Evolutionary conservation across 2,113 vertebrate genomes (phyloP).

Genomic region (Platycercus adscitus): DNA sequence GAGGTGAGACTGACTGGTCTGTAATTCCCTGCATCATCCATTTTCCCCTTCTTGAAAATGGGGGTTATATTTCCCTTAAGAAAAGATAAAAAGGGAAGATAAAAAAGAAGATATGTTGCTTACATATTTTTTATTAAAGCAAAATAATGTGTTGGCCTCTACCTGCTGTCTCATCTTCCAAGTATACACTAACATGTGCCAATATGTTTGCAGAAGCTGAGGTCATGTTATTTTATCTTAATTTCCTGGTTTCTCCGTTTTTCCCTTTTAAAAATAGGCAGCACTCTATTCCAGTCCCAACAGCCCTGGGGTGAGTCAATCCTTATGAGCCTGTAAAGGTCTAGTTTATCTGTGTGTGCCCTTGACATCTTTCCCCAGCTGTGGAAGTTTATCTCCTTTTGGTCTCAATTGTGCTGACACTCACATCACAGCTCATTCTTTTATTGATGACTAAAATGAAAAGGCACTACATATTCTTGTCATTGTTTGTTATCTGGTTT

Average conservation of each 20-base stretch:
- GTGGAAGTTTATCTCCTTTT: background rate
- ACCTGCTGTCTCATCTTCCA: background rate
- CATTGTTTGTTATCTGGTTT: background rate
- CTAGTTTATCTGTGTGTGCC: background rate
- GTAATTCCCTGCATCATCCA: no score
- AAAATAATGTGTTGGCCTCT: background rate
- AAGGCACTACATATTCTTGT: background rate
- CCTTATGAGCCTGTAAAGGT: background rate
- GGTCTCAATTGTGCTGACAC: rapidly evolving
- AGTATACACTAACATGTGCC: background rate
- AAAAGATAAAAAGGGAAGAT: no score
- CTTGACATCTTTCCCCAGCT: background rate
- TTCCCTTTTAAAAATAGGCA: background rate
- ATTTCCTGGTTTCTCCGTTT: background rate
- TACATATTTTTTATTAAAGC: background rate
- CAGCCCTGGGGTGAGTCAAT: background rate
- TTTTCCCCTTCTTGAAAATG: no score
- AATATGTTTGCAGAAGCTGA: background rate
- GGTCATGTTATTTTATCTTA: background rate
- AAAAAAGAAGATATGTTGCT: background rate
- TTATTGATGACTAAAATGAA: no score
- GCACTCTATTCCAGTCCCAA: background rate
- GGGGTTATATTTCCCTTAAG: no score
- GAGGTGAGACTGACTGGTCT: no score
- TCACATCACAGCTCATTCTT: background rate